phyloP scores from a whole-genome alignment of 2,888 invertebrate species.

The Neelides folsomi region DNA sequence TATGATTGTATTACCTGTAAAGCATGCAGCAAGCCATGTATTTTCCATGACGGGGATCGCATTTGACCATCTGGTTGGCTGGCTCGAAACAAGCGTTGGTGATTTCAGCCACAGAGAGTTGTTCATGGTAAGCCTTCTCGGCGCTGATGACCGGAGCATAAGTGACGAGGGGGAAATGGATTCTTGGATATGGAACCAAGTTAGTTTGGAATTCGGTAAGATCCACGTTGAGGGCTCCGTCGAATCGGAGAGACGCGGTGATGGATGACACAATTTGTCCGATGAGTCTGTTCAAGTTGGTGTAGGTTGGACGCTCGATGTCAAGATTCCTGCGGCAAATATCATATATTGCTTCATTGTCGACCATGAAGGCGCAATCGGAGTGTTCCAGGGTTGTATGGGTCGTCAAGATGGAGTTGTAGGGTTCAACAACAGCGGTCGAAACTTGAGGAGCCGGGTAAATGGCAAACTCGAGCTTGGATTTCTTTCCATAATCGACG shows the following conservation, averaged over 20 bases:
- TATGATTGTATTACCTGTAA: conserved; percentile 40
- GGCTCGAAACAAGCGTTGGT: conserved; percentile 94
- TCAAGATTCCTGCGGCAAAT: conserved; percentile 60
- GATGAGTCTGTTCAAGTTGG: conserved; percentile 68
- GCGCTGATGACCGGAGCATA: conserved; percentile 40
- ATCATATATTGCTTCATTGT: conserved; percentile 66
- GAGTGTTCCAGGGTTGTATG: conserved; percentile 74
- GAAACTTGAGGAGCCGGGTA: conserved; percentile 70
- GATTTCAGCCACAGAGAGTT: conserved; percentile 53
- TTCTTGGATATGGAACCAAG: conserved; percentile 42
- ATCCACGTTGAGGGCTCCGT: conserved; percentile 54
- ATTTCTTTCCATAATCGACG: conserved; percentile 72
- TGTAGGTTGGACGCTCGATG: conserved; percentile 63
- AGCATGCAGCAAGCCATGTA: conserved; percentile 58
- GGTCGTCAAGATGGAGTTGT: conserved; percentile 79
- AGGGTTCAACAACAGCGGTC: conserved; percentile 57
- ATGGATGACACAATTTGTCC: conserved; percentile 41
- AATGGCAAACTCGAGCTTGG: conserved; percentile 73
- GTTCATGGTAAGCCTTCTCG: conserved; percentile 76
- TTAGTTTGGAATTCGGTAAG: conserved; percentile 83
- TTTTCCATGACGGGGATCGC: conserved; percentile 24
- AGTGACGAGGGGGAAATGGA: conserved; percentile 42
- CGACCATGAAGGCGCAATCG: conserved; percentile 90
- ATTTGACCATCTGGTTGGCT: conserved; percentile 66
- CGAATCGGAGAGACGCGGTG: conserved; percentile 11